Evolutionary conservation across 2,888 invertebrate species (phyloP).

Genomic region (Erebia palarica): DNA sequence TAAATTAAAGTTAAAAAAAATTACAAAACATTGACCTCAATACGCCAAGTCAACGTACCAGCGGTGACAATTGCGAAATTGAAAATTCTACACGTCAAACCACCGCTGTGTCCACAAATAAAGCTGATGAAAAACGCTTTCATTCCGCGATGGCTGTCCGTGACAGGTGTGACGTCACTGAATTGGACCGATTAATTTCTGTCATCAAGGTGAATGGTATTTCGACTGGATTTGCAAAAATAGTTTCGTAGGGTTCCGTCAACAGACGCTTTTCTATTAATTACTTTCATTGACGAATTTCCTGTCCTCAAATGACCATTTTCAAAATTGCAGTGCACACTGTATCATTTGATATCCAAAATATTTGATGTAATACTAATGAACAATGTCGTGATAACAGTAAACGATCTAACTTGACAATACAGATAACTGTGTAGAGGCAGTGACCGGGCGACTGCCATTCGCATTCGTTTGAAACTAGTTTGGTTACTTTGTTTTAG

Average conservation of each 20-base stretch:
- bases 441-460: constrained; percentile 3
- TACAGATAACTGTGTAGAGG: background rate
- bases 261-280: too few relatives aligned
- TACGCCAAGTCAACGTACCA: constrained; percentile 11
- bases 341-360: too few relatives aligned
- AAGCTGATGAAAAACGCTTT: constrained; percentile 60
- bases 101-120: constrained; percentile 15
- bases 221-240: background rate
- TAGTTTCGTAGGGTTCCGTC: too few relatives aligned
- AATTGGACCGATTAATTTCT: constrained; percentile 29
- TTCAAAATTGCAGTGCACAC: too few relatives aligned
- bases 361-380: background rate
- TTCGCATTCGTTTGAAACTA: constrained; percentile 13
- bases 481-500: constrained; percentile 9
- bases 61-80: constrained; percentile 12
- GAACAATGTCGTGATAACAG: background rate
- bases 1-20: background rate
- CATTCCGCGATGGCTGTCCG: constrained; percentile 57
- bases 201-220: constrained; percentile 10
- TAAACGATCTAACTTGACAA: constrained; percentile 1
- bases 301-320: too few relatives aligned
- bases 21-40: background rate
- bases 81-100: constrained; percentile 7
- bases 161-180: constrained; percentile 63
- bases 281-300: too few relatives aligned